Percentiles rank a stretch among this genome's conserved stretches.
phyloP scores from a whole-genome alignment of 2,888 invertebrate genomes.

The Leistus spinibarbis region DNA sequence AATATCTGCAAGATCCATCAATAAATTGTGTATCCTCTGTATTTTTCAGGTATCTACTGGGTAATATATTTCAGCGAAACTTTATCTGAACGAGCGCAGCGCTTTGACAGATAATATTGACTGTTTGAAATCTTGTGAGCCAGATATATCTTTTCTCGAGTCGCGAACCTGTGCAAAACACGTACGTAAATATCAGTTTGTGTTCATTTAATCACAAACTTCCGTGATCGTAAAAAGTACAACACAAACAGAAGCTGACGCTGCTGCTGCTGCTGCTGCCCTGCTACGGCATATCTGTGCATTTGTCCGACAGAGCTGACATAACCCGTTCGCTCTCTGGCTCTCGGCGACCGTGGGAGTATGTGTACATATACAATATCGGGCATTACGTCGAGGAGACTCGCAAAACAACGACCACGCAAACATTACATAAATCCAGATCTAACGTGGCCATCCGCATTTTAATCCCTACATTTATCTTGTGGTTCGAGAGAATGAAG shows the following conservation, averaged over 20 bases:
- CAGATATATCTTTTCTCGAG: background rate
- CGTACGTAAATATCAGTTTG: slow-evolving; percentile 3
- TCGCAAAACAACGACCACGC: slow-evolving; percentile 16
- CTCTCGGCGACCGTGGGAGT: background rate
- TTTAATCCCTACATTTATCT: slow-evolving; percentile 37
- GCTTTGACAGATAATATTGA: background rate
- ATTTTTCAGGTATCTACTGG: background rate
- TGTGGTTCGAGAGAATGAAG: background rate
- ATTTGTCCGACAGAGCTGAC: background rate
- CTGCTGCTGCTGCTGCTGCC: too few relatives aligned
- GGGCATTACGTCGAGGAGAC: slow-evolving; percentile 15
- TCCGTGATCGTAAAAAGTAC: slow-evolving; percentile 1
- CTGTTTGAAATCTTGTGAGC: background rate
- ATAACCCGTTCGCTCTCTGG: background rate
- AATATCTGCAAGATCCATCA: background rate
- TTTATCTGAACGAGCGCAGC: background rate
- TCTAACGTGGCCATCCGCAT: slow-evolving; percentile 27
- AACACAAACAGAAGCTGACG: background rate
- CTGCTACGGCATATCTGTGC: background rate
- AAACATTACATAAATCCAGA: slow-evolving; percentile 37
- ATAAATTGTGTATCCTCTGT: background rate
- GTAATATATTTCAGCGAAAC: background rate
- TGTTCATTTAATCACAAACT: background rate
- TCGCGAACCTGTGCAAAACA: too few relatives aligned
- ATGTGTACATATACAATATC: too few relatives aligned